Percentiles rank a stretch among this genome's conserved stretches.
Evolutionary conservation across 2,113 vertebrate species (phyloP).

Genomic region (Labeo rohita): DNA sequence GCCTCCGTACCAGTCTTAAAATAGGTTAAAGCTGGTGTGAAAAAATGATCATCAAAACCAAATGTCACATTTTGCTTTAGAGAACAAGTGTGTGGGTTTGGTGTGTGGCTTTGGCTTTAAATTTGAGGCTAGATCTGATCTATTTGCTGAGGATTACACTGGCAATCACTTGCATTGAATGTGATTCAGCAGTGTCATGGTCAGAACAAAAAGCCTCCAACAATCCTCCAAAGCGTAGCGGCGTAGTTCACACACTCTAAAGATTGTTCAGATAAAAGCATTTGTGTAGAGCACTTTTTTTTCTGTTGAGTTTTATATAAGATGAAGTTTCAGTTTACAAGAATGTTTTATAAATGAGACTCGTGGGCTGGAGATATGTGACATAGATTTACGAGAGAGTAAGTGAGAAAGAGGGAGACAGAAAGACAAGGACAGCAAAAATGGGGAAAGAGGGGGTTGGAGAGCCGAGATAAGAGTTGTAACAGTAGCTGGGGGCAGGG

Average conservation of each 20-base stretch:
- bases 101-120: conserved; percentile 14
- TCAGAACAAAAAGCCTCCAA: conserved; percentile 6
- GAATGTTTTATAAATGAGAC: conserved; percentile 28
- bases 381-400: conserved; percentile 8
- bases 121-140: conserved; percentile 1
- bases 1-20: background rate
- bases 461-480: conserved; percentile 17
- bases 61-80: background rate
- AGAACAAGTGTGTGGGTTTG: conserved; percentile 13
- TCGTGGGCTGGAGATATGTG: conserved; percentile 10
- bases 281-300: background rate
- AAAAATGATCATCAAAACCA: conserved; percentile 1
- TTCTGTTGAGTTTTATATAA: background rate
- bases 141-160: conserved; percentile 1
- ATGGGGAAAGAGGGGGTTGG: background rate
- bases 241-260: background rate
- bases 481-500: conserved; percentile 1
- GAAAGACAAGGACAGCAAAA: background rate
- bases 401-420: background rate
- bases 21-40: background rate
- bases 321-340: background rate
- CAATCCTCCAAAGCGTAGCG: background rate
- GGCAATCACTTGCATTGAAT: conserved; percentile 9
- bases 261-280: conserved; percentile 2
- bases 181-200: conserved; percentile 28